Conservation (phyloP, 2,113 vertebrate species). For the Entomyzon cyanotis region DNA sequence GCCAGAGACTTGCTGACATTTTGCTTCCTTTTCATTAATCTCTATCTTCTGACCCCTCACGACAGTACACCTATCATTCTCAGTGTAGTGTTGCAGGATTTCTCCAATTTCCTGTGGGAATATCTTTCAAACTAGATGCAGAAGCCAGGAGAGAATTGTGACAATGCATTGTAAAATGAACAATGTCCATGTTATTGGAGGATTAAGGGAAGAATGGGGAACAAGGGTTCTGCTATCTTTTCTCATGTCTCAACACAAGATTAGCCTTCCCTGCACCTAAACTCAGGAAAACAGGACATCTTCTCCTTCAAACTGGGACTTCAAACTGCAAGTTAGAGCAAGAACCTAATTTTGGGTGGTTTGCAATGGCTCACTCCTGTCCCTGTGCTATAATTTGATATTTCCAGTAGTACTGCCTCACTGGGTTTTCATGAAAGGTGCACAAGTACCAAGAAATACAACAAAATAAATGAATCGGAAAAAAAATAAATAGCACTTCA, state of each 20-base stretch:
- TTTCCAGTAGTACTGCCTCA: neutral
- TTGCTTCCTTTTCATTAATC: slow-evolving; percentile 27
- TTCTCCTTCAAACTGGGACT: neutral
- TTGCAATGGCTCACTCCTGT: neutral
- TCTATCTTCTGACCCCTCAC: neutral
- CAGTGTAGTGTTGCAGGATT: neutral
- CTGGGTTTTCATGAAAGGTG: neutral
- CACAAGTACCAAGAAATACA: neutral
- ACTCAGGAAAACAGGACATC: neutral
- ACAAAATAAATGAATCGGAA: neutral
- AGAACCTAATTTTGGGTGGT: neutral
- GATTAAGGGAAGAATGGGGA: neutral
- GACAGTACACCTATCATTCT: neutral
- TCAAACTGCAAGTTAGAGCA: neutral
- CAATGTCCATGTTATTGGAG: neutral
- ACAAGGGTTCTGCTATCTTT: neutral
- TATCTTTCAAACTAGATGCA: neutral
- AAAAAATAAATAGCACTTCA: neutral
- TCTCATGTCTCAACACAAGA: neutral
- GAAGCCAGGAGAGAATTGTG: neutral
- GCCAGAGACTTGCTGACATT: neutral
- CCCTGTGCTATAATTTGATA: neutral
- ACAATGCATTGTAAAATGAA: neutral
- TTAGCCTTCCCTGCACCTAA: neutral
- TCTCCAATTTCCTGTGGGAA: neutral